A percentile compares a stretch with the other conserved stretches of the same genome.
Conservation (phyloP, 2,797 vertebrate species). For the Chiroxiphia lanceolata region DNA sequence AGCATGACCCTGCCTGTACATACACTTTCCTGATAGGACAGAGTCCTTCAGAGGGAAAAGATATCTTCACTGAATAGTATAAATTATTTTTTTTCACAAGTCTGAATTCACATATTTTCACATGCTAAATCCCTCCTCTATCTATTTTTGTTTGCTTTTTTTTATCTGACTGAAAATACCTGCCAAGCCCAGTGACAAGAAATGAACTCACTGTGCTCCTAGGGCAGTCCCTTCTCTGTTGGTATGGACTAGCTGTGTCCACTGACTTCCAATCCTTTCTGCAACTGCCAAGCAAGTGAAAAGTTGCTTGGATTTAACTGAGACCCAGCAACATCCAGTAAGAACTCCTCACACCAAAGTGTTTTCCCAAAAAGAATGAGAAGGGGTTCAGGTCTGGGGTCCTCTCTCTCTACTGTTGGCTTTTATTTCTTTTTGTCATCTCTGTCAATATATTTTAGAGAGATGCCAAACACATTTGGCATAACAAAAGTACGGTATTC, state of each 20-base stretch:
- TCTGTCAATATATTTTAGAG: neutral
- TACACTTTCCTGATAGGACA: neutral
- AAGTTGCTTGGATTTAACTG: neutral
- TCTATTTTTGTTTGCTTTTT: neutral
- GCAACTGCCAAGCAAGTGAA: neutral
- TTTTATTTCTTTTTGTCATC: neutral
- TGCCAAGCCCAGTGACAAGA: neutral
- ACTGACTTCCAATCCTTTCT: neutral
- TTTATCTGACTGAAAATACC: neutral
- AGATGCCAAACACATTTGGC: neutral
- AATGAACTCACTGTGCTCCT: neutral
- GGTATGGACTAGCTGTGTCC: neutral
- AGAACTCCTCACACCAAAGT: fast-evolving
- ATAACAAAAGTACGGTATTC: neutral
- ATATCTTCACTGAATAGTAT: neutral
- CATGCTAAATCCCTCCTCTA: neutral
- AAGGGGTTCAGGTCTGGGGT: neutral
- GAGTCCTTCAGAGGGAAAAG: neutral
- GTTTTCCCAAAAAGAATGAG: neutral
- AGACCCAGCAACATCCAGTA: neutral
- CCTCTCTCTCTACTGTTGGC: neutral
- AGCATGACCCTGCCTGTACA: neutral
- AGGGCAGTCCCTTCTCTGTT: neutral
- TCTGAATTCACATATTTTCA: neutral
- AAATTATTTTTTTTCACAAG: neutral